Base-by-base conservation (phyloP, 2,113 vertebrate species). In the Ibidorhyncha struthersii region DNA sequence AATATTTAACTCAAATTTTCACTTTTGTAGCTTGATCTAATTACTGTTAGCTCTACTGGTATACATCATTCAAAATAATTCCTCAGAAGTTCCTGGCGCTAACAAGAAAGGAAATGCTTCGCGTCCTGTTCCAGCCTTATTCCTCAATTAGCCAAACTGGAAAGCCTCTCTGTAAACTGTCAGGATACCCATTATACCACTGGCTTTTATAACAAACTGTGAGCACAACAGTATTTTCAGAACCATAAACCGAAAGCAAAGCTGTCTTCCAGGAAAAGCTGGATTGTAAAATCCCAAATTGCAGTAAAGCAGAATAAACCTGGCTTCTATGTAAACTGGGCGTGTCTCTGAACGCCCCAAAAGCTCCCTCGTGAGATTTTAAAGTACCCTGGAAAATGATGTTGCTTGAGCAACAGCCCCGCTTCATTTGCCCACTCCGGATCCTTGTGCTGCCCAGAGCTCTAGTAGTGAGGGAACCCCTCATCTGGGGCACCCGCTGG, bases 1-100 rank as follows among this genome's bases (percentile, higher is more conserved):
- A 70, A 61, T 65, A 71, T 78, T 86, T 69, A 94, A 87, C 71
- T 36, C 50, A 66, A 77, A 83, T 93, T 82, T 93, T 78, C 78
- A 45, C 38, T 95, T 89, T 15, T 41, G 36, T 59, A 88, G 74
- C 27, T 81, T 66, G 29, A 70, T 62, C 56, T 65, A 83, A 89
- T 92, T 88, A 56, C 53, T 63, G 65, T 43, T 76, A 79, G 36
- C 50, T 87, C 27, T 32, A 50, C 8, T 49, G 70, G 22, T 58
- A 69, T 26, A 17, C 16, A 19, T 38, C 15, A 45, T 23, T 74
- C 65, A 89, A 62, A 97, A 41, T 10, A 61, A 72, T 13, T 66
- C 77, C 69, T 79, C 82, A 74, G 41, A 86, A 81, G 62, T 77
- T 70, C 40, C 34, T 29, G 73, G 59, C 56, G 52, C 41, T 95